These are phyloP conservation scores for Eubasilissa regina DNA, from an alignment of 1,140 invertebrate species.

Conservation along the genomic window DNA sequence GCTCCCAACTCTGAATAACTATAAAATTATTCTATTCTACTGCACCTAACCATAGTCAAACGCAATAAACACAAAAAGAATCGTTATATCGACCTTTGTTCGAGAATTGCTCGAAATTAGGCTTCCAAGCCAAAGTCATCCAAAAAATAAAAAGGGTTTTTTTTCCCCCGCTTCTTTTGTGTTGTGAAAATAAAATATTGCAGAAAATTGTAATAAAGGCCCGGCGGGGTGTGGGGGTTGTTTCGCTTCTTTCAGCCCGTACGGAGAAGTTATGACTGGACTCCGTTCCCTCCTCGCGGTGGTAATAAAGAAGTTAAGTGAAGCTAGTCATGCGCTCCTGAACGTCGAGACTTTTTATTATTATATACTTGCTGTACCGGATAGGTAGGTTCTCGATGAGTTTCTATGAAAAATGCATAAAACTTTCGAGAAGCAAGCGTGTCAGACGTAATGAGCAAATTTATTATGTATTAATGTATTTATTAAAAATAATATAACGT, in stretches of 20 bases:
- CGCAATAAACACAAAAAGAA: constrained; percentile 46
- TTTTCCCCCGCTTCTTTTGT: constrained; percentile 45
- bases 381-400: not conserved
- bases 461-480: not conserved
- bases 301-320: constrained; percentile 8
- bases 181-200: constrained; percentile 58
- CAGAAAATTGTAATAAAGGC: constrained; percentile 59
- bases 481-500: too few species aligned
- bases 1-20: not conserved
- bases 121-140: constrained; percentile 58
- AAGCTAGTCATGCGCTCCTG: not conserved
- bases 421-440: constrained; percentile 1
- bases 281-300: constrained; percentile 13
- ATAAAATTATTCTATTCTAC: not conserved
- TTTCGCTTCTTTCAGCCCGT: constrained; percentile 27
- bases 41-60: constrained; percentile 9
- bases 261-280: constrained; percentile 20
- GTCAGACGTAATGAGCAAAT: not conserved
- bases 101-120: constrained; percentile 59
- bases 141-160: constrained; percentile 38
- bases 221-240: constrained; percentile 47
- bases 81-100: constrained; percentile 54
- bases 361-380: not conserved
- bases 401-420: not conserved
- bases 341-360: not conserved